Evolutionary conservation across 1,140 invertebrate species (phyloP), one percentile per base, ranked within the genome.

Genomic region (Listronotus bonariensis): DNA sequence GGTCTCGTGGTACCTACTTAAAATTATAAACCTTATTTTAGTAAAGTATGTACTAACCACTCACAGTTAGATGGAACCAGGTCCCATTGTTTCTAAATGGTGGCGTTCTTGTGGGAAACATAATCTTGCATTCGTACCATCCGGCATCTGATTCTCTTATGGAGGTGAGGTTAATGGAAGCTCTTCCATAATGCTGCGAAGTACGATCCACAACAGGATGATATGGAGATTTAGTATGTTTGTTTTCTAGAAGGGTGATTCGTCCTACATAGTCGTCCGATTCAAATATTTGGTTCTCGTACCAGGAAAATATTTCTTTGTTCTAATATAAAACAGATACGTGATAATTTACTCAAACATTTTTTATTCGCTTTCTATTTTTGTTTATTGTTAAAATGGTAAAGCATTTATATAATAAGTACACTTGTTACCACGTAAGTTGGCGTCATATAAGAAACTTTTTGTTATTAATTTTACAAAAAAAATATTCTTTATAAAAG

Each of bases 41-140:
- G 20, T 26, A 26, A 26, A 41, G n/a, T 15, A 14, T 54, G 3
- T 60, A 43, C 82, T 84, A 79, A 92, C 91, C 92, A 77, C 93
- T 90, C 15, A 96, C 92, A 34, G 88, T 86, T 9, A 96, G 85
- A 74, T 91, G 88, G 71, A 92, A 92, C 87, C 90, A 93, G 9
- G 93, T 95, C 12, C 93, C 92, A 80, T 96, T 96, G 73, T 92
- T 90, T 38, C 89, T 82, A 4, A 87, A 86, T 69, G 84, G 88
- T 5, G 92, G 93, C 34, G 90, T 88, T 63, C 93, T 86, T 77
- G 95, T 95, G 31, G 95, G 91, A 77, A 95, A 95, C 68, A 89
- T 86, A 11, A 96, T 87, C 73, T 86, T 86, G 78, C 95, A 97
- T 79, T 95, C 91, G 80, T 95, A 97, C 88, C 92, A 93, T 53